Conservation (phyloP, 2,797 vertebrate genomes). For the Hyperoplus immaculatus region DNA sequence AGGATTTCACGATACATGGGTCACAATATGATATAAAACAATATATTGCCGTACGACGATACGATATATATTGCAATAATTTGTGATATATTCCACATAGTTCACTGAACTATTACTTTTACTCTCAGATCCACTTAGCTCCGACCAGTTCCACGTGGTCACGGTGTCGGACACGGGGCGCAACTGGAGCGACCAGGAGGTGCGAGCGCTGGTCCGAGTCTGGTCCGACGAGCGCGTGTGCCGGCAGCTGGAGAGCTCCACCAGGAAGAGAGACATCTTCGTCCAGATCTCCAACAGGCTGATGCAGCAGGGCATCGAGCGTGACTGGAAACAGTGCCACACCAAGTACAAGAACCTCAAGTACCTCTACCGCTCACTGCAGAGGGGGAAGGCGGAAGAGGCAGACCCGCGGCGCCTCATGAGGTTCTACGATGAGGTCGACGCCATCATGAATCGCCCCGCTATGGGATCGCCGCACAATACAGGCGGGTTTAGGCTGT, state of each 20-base stretch:
- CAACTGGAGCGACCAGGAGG: conserved; percentile 92
- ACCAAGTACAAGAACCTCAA: conserved; percentile 95
- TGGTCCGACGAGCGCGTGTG: conserved; percentile 90
- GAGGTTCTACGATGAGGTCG: conserved; percentile 91
- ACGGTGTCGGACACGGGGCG: conserved; percentile 88
- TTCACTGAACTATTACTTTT: conserved; percentile 69
- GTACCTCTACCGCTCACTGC: conserved; percentile 90
- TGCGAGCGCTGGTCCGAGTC: conserved; percentile 88
- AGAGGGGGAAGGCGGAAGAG: conserved; percentile 87
- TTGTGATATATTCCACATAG: too few relatives aligned
- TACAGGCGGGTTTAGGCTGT: conserved; percentile 3
- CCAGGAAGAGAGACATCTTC: conserved; percentile 92
- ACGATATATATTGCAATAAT: too few relatives aligned
- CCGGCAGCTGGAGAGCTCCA: conserved; percentile 90
- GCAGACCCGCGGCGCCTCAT: conserved; percentile 86
- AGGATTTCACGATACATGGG: neutral
- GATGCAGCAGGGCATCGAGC: conserved; percentile 89
- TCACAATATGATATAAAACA: neutral
- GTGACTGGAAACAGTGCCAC: conserved; percentile 92
- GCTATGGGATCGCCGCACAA: conserved; percentile 47
- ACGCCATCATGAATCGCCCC: conserved; percentile 85
- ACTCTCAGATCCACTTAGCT: conserved; percentile 75
- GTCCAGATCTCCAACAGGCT: conserved; percentile 90
- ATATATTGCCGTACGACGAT: too few relatives aligned
- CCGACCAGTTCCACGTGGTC: conserved; percentile 87